Percentiles rank a stretch among this genome's conserved stretches.
These are phyloP conservation scores for Temnothorax nylanderi DNA, from an alignment of 1,140 invertebrate species.

Conservation along the genomic window DNA sequence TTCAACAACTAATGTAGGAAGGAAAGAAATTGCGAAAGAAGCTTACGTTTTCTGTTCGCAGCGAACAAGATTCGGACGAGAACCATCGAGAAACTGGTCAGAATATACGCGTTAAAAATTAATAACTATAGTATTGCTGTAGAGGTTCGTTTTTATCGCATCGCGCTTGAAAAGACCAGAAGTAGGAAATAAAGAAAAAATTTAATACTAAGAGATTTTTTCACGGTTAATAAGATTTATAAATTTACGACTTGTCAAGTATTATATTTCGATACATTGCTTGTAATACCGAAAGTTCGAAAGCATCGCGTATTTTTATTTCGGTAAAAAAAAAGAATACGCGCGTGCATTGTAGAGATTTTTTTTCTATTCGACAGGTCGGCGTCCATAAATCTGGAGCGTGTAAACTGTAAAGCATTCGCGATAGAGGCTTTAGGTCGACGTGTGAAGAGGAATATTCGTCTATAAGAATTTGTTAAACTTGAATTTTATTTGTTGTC, in stretches of 20 bases:
- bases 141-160: background rate
- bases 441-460: conserved; percentile 22
- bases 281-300: conserved; percentile 3
- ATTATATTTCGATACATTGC: conserved; percentile 1
- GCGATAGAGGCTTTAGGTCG: conserved; percentile 3
- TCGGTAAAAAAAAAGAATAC: conserved; percentile 6
- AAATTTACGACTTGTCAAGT: conserved; percentile 3
- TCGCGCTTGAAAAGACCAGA: background rate
- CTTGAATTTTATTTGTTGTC: conserved; percentile 10
- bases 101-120: background rate
- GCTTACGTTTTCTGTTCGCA: background rate
- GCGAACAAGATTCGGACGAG: background rate
- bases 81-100: background rate
- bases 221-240: background rate
- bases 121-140: background rate
- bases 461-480: conserved; percentile 40
- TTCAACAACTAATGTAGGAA: background rate
- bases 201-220: background rate
- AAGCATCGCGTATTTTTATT: conserved; percentile 4
- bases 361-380: conserved; percentile 18
- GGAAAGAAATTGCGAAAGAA: conserved; percentile 13
- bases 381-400: conserved; percentile 41
- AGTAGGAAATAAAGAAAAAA: background rate
- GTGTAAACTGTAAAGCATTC: conserved; percentile 37
- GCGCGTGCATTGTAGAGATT: background rate